A percentile compares a stretch with the other conserved stretches of the same genome.
phyloP scores from a whole-genome alignment of 1,140 invertebrate genomes.

The Drosophila baimaii region DNA sequence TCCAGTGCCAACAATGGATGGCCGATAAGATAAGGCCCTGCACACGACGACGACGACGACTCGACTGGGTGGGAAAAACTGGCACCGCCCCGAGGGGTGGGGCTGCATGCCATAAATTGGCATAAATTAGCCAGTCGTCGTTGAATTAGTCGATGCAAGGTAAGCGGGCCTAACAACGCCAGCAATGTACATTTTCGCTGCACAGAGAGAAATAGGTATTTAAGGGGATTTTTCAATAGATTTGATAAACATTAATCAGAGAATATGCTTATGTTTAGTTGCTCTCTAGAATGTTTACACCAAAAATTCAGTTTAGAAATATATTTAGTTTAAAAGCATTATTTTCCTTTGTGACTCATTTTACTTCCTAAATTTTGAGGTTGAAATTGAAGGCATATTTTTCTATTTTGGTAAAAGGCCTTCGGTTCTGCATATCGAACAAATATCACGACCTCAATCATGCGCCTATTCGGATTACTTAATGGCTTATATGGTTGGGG shows the following conservation, averaged over 20 bases:
- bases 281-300: neutral
- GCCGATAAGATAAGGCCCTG: constrained; percentile 44
- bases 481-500: constrained; percentile 2
- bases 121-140: constrained; percentile 66
- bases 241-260: neutral
- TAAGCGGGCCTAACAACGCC: constrained; percentile 49
- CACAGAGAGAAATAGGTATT: constrained; percentile 9
- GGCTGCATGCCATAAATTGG: constrained; percentile 72
- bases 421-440: constrained; percentile 11
- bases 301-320: neutral
- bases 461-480: constrained; percentile 11
- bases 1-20: constrained; percentile 32
- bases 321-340: neutral
- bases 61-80: constrained; percentile 35
- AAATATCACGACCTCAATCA: constrained; percentile 17
- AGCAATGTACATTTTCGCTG: constrained; percentile 46
- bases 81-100: constrained; percentile 39
- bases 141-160: constrained; percentile 69
- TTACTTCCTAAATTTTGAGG: neutral
- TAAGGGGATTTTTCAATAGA: neutral
- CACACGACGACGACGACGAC: constrained; percentile 1
- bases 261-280: too few relatives aligned
- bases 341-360: neutral
- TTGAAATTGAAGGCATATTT: neutral
- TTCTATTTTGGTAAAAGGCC: constrained; percentile 8